Evolutionary conservation across 2,797 vertebrate species (phyloP), one percentile per base, ranked within the genome.

Genomic region (Halcyon smyrnensis): DNA sequence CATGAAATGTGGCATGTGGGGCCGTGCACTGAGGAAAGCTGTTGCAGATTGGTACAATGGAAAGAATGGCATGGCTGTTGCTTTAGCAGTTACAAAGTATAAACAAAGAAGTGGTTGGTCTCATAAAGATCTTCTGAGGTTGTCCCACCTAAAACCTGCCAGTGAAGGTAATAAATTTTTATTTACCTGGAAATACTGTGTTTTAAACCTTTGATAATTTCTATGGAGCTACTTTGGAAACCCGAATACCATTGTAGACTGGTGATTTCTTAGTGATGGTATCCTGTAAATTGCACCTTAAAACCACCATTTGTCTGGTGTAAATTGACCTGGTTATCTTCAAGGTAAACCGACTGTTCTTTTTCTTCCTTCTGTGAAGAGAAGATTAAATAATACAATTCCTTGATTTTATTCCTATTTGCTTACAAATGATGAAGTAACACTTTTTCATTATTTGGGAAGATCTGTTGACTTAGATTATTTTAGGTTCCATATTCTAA

Each of bases 1-100:
- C 69, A 99, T 99, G 99, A 99, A 98, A 77, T 99, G 99, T 91
- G 99, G 99, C 86, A 99, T 99, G 85, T 99, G 99, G 99, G 99
- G 99, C 8, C 99, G 99, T 27, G 99, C 99, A 14, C 98, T 99
- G 91, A 98, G 99, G 91, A 99, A 99, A 97, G 99, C 99, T 3
- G 98, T 99, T 68, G 98, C 99, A 25, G 98, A 99, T 96, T 99
- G 99, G 99, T 99, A 99, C 96, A 99, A 99, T 85, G 98, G 98
- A 24, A 99, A 99, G 93, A 99, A 98, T 53, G 98, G 98, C 57
- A 97, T 99, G 98, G 98, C 97, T 78, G 97, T 99, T 73, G 99
- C 99, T 39, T 97, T 97, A 73, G 98, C 98, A 3, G 98, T 99
- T 93, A 99, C 99, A 92, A 99, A 98, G 93, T 99, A 99, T 95